Base-by-base conservation (phyloP, 2,888 invertebrate genomes). In the Dryadula phaetusa region DNA sequence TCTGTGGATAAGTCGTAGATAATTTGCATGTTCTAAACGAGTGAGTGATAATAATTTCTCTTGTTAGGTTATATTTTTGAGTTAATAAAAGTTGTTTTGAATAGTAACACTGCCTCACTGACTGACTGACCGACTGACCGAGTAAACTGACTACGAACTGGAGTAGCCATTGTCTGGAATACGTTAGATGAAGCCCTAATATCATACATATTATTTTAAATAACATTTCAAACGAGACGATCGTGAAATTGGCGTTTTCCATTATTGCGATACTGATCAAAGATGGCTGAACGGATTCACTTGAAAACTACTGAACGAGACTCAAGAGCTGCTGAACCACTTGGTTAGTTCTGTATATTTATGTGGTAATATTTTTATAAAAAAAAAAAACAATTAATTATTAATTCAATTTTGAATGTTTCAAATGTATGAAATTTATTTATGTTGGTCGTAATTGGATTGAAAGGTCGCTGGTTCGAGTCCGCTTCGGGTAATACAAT, bases 251-350 rank as follows among this genome's bases (percentile, higher is more conserved):
- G 58, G 49, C 49, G 28, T 28, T 10, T 5, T 16, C 10, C 16
- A 10, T 18, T 37, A 47, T 18, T 18, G 32, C 8, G n/a, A 28
- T 54, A 49, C 22, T 0, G 14, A 34, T 37, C 53, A 69, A 64
- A 52, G 60, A 63, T 63, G 67, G 70, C 47, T 74, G 72, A 63
- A 72, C 69, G 44, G 66, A 56, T 70, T 64, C 25, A 10, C 68
- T 71, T n/a, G 20, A 67, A 64, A 65, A 61, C 69, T 70, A 67
- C 69, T 72, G 72, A 73, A 66, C 66, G 32, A 37, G 7, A 22
- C 34, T 47, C 62, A 54, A 54, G 22, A 22, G 3, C 54, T 54
- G 37, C 54, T 54, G 54, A 54, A 54, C 37, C 37, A 37, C 28
- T 28, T 52, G 28, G 49, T 18, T 34, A 34, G 32, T 34, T 34